Evolutionary conservation across 2,797 vertebrate species (phyloP).

Genomic region (Mareca strepera): DNA sequence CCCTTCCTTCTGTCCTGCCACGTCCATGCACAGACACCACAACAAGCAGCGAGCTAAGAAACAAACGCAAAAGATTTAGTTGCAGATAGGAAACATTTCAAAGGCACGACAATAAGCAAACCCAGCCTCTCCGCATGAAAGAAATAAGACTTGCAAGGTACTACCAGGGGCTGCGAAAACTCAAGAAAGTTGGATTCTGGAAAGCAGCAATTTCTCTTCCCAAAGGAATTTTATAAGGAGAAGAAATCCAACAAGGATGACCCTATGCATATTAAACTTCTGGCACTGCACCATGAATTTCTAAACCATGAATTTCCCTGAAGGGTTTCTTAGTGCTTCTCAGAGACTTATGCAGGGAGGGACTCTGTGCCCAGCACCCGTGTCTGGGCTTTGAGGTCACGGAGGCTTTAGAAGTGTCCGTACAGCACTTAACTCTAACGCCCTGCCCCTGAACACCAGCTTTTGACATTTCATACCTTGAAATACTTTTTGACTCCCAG

Average conservation of each 20-base stretch:
- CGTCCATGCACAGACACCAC: neutral
- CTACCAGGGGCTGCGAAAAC: neutral
- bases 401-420: slow-evolving; percentile 34
- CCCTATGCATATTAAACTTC: neutral
- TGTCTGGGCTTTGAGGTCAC: slow-evolving; percentile 69
- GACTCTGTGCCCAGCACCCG: slow-evolving; percentile 47
- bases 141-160: neutral
- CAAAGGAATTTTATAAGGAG: slow-evolving; percentile 25
- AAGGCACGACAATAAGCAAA: neutral
- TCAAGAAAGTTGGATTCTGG: neutral
- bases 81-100: neutral
- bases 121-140: neutral
- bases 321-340: slow-evolving; percentile 39
- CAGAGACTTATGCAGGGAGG: slow-evolving; percentile 69
- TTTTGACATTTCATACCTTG: slow-evolving; percentile 41
- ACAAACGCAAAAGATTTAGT: neutral
- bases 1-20: neutral
- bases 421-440: neutral
- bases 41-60: neutral
- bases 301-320: slow-evolving; percentile 11
- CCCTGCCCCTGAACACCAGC: slow-evolving; percentile 28
- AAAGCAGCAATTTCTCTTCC: slow-evolving; percentile 3
- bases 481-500: neutral
- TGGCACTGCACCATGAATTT: slow-evolving; percentile 1
- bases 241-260: neutral